Base-by-base conservation (phyloP, 2,888 invertebrate species). In the Cyclophora punctaria region DNA sequence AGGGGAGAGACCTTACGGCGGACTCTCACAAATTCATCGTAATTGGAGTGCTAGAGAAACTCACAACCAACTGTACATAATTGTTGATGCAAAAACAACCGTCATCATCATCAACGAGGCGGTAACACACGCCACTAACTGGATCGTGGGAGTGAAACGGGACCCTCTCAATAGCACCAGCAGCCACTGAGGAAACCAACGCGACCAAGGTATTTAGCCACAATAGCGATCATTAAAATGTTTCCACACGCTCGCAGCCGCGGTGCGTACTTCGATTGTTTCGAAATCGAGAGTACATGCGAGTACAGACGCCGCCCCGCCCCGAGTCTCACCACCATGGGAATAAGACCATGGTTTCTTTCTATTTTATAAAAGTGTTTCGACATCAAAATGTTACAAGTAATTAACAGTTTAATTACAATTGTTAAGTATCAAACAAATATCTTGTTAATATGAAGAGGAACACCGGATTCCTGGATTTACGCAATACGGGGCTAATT, bases 81-180 rank as follows among this genome's bases (percentile, higher is more conserved):
- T 85, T 82, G 80, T 76, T 80, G 76, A 84, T 82, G 85, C 82
- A 83, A 84, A 86, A 86, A 83, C 80, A 73, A 73, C 72, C 75
- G 71, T 73, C 79, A 75, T 76, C 83, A 83, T 82, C 81, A 81
- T 78, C 78, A 76, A 71, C 78, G 70, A 71, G 77, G 75, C 78
- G 78, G 79, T 80, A 83, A 75, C 76, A 83, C 80, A 83, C 81
- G 79, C 37, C 37, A 37, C 37, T 66, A 88, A 84, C 73, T 85
- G 75, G 83, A 82, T 80, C 87, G 87, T 88, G 87, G 83, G 87
- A 88, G 80, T 74, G 80, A 82, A 84, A 85, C 83, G 84, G 84
- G 80, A 83, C 72, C 72, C 77, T 70, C 70, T 78, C 71, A 78
- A 81, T 78, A 73, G 71, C 71, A 67, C 69, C 78, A 71, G 69